phyloP scores from a whole-genome alignment of 1,140 invertebrate genomes.

The Philopotamus ludificatus region DNA sequence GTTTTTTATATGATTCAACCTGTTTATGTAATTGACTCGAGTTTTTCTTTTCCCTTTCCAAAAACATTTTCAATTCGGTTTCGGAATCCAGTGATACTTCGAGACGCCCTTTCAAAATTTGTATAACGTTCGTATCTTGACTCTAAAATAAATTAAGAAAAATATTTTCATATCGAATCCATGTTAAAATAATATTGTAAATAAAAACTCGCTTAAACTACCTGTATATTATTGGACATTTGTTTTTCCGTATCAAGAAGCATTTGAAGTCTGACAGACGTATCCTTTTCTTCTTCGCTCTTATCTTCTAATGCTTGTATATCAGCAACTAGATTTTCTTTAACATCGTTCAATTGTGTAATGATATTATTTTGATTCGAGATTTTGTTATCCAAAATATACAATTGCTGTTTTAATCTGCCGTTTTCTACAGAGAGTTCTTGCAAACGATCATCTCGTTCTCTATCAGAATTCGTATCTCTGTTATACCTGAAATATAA shows the following conservation, averaged over 20 bases:
- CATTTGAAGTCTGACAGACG: slow-evolving; percentile 47
- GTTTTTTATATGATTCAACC: slow-evolving; percentile 35
- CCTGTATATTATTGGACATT: slow-evolving; percentile 47
- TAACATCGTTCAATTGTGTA: slow-evolving; percentile 49
- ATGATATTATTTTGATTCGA: slow-evolving; percentile 52
- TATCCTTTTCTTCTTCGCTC: slow-evolving; percentile 48
- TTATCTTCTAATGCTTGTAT: slow-evolving; percentile 46
- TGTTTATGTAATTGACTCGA: slow-evolving; percentile 56
- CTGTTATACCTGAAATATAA: slow-evolving; percentile 16
- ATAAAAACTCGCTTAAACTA: slow-evolving; percentile 27
- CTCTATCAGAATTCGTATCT: slow-evolving; percentile 24
- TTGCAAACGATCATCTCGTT: slow-evolving; percentile 40
- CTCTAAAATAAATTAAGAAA: slow-evolving; percentile 47
- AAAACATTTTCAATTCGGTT: slow-evolving; percentile 59
- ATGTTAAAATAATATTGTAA: slow-evolving; percentile 9
- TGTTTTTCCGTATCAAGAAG: slow-evolving; percentile 50
- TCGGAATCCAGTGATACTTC: slow-evolving; percentile 63
- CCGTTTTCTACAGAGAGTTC: slow-evolving; percentile 47
- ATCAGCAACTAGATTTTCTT: slow-evolving; percentile 47
- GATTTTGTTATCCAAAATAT: slow-evolving; percentile 46
- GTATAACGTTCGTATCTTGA: slow-evolving; percentile 62
- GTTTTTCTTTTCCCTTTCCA: slow-evolving; percentile 57
- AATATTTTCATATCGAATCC: neutral
- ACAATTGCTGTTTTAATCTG: slow-evolving; percentile 47
- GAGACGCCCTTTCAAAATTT: slow-evolving; percentile 61